Conservation (phyloP, 2,797 vertebrate species). For the Premnoplex brunnescens region DNA sequence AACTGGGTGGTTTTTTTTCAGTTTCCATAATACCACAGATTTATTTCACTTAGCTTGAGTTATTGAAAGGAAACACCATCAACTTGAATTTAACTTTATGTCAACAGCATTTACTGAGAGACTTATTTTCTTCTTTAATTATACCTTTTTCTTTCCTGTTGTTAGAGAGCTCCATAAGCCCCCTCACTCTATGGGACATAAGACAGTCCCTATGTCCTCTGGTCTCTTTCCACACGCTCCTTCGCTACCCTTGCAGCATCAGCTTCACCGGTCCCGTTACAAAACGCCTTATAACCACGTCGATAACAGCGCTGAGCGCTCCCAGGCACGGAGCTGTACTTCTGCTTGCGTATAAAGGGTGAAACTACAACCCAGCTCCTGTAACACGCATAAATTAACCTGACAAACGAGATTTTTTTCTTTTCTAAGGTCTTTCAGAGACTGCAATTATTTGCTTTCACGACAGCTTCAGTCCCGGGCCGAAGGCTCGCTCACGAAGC, state of each 20-base stretch:
- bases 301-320: rapidly evolving
- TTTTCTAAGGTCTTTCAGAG: neutral
- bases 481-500: neutral
- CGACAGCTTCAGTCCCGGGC: neutral
- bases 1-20: neutral
- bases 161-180: neutral
- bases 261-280: neutral
- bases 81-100: neutral
- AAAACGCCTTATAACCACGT: rapidly evolving
- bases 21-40: neutral
- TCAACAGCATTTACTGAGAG: neutral
- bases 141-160: neutral
- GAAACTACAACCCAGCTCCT: neutral
- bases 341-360: rapidly evolving
- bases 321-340: rapidly evolving
- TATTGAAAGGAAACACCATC: neutral
- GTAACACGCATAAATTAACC: neutral
- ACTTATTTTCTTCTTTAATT: neutral
- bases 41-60: neutral
- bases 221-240: neutral
- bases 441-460: neutral
- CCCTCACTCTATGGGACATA: rapidly evolving
- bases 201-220: too few relatives aligned
- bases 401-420: rapidly evolving
- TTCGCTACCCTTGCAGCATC: neutral